Percentiles rank a stretch among this genome's conserved stretches.
These are phyloP conservation scores for Therioaphis trifolii DNA, from an alignment of 2,888 invertebrate genomes.

Conservation along the genomic window DNA sequence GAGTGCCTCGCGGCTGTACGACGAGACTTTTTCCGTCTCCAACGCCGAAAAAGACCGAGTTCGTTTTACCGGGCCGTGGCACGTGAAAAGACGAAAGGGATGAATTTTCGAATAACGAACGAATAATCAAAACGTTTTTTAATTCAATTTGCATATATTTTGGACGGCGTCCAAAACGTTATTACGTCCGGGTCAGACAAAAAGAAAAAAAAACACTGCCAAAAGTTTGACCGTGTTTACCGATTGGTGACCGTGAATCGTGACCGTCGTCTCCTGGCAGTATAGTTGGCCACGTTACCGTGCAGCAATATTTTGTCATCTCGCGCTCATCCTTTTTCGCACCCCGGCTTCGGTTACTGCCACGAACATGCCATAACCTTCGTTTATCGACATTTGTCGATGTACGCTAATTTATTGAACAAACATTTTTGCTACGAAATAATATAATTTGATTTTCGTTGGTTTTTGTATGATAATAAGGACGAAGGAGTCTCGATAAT, in stretches of 20 bases:
- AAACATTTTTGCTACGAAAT: too few relatives aligned
- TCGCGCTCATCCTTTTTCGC: slow-evolving; percentile 13
- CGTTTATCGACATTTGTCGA: too few relatives aligned
- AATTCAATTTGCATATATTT: slow-evolving; percentile 53
- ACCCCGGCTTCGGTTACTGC: slow-evolving; percentile 16
- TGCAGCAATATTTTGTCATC: slow-evolving; percentile 22
- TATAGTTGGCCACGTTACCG: too few relatives aligned
- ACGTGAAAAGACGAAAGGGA: too few relatives aligned
- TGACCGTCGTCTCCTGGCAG: too few relatives aligned
- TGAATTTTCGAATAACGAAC: not conserved
- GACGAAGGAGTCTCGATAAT: too few relatives aligned
- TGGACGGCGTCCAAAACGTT: slow-evolving; percentile 40
- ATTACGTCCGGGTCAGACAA: slow-evolving; percentile 13
- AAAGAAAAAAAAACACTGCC: slow-evolving; percentile 35
- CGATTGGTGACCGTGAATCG: slow-evolving; percentile 48
- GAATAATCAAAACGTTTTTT: slow-evolving; percentile 41
- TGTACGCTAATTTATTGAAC: too few relatives aligned
- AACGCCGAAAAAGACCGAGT: not conserved
- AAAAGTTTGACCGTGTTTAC: slow-evolving; percentile 54
- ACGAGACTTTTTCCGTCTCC: too few relatives aligned
- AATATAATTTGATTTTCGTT: too few relatives aligned
- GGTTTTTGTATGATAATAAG: too few relatives aligned
- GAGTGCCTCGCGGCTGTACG: too few relatives aligned
- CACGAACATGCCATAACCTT: too few relatives aligned
- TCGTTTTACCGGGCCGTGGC: not conserved